Evolutionary conservation across 2,797 vertebrate genomes (phyloP), one percentile per base, ranked within the genome.

Genomic region (Halcyon badia): DNA sequence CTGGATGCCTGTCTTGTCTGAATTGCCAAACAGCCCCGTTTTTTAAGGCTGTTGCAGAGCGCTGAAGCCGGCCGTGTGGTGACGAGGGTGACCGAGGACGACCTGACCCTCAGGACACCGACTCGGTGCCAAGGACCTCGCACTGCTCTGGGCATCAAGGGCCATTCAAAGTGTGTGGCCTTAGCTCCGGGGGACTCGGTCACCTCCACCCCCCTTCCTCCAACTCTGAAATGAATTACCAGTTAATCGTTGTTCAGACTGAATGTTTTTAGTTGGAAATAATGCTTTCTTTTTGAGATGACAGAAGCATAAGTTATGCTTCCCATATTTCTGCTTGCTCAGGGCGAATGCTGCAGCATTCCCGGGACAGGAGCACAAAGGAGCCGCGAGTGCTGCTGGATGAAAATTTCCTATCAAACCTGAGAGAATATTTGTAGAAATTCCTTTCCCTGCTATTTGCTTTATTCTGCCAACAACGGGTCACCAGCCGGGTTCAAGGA

Each of bases 401-500:
- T 82, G 64, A 70, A 93, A 95, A 95, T 62, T 60, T 31, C 61
- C 92, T 78, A 75, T 82, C 79, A 37, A 56, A 87, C 78, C 82
- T 12, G n/a, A 68, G 57, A 4, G 88, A 82, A 72, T 79, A 57
- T 95, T 87, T 77, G 88, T n/a, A 83, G 96, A 83, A 95, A 91
- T 87, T 20, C 88, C 73, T 83, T 69, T 75, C 88, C 42, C 28
- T 77, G 92, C 81, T 90, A 7, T 81, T 89, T 91, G 94, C 89
- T 94, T 76, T 26, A 33, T 78, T 90, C 89, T 92, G 69, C 52
- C 91, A 93, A 92, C 87, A 51, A 73, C 15, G 17, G 35, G 85
- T 91, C 95, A 84, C 84, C 91, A 91, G 81, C 16, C 35, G 12
- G 79, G 91, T 93, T 95, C 95, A 89, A 93, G 96, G 96, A 94